A percentile compares a stretch with the other conserved stretches of the same genome.
Conservation (phyloP, 2,797 vertebrate species). For the Periparus ater region DNA sequence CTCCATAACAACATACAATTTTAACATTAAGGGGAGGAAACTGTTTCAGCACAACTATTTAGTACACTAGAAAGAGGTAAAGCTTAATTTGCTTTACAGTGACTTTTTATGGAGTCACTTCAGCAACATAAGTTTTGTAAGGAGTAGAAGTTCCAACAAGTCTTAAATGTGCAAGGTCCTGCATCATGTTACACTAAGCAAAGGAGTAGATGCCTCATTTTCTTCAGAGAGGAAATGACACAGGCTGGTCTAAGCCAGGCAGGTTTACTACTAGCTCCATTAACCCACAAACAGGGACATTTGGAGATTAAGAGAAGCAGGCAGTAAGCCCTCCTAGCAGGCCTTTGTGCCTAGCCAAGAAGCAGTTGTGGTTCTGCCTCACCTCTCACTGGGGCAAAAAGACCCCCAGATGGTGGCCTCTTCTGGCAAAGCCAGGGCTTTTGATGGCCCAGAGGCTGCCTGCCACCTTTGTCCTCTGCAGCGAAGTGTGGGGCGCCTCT, state of each 20-base stretch:
- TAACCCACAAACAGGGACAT: neutral
- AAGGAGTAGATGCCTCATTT: neutral
- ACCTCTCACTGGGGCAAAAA: neutral
- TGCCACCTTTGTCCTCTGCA: neutral
- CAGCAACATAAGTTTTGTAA: accelerated
- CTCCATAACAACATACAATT: neutral
- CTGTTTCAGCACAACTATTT: neutral
- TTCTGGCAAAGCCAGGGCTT: neutral
- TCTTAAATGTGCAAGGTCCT: neutral
- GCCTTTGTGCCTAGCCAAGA: neutral
- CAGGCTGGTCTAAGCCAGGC: neutral
- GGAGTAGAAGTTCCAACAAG: neutral
- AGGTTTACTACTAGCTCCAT: neutral
- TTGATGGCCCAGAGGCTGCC: neutral
- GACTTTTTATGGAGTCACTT: neutral
- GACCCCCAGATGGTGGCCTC: neutral
- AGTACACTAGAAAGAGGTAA: neutral
- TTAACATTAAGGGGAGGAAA: neutral
- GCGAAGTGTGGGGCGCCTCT: accelerated
- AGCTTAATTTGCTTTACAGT: neutral
- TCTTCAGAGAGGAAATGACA: neutral
- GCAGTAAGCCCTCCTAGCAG: neutral
- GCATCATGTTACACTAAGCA: neutral
- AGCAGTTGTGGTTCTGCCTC: neutral
- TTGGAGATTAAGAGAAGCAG: accelerated